These are phyloP conservation scores for Drosophila teissieri DNA, from an alignment of 1,140 invertebrate species.

Conservation along the genomic window DNA sequence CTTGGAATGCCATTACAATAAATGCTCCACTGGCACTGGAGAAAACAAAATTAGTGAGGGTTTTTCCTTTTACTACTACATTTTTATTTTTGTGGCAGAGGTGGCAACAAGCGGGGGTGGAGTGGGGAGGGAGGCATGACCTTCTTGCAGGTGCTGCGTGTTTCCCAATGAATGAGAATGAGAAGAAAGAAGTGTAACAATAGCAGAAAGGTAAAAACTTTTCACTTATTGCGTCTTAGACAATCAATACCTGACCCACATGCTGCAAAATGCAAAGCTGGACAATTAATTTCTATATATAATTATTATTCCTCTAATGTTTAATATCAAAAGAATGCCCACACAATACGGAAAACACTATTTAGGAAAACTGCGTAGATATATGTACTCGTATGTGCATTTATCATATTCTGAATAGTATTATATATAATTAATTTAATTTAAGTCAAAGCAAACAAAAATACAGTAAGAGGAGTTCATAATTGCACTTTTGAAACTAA, in stretches of 20 bases:
- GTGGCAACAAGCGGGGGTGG: neutral
- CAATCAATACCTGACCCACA: constrained; percentile 21
- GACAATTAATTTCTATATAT: constrained; percentile 34
- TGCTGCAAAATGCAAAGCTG: constrained; percentile 2
- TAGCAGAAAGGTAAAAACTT: constrained; percentile 19
- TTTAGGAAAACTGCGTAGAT: too few species aligned
- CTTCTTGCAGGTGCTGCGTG: constrained; percentile 47
- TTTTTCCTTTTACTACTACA: neutral
- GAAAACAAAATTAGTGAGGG: neutral
- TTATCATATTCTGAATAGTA: too few species aligned
- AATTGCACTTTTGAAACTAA: too few species aligned
- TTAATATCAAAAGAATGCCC: neutral
- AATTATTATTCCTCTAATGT: constrained; percentile 14
- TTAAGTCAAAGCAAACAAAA: too few species aligned
- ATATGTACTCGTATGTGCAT: too few species aligned
- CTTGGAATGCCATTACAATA: constrained; percentile 67
- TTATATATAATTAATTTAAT: too few species aligned
- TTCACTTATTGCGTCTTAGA: constrained; percentile 53
- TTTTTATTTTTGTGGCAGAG: neutral
- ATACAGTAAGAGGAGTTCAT: too few species aligned
- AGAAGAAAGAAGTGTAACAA: neutral
- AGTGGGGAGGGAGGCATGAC: constrained; percentile 8
- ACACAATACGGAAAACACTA: neutral
- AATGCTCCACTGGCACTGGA: constrained; percentile 29
- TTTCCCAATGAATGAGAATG: constrained; percentile 18